Evolutionary conservation across 2,797 vertebrate genomes (phyloP), one percentile per base, ranked within the genome.

Genomic region (Neomorphus geoffroyi): DNA sequence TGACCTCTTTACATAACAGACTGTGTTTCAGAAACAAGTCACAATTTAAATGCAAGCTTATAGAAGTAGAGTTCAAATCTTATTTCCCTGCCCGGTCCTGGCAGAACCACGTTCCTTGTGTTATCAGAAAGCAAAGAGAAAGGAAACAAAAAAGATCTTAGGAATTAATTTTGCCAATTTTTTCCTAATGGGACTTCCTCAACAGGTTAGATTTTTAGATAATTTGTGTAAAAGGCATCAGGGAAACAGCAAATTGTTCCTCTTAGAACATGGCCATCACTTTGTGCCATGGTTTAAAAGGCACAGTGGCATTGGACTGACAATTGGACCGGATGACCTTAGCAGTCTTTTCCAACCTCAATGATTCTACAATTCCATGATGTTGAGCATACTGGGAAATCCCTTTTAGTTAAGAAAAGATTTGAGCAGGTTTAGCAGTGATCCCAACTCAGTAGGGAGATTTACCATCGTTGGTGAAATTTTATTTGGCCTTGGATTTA

Each of bases 101-200:
- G 2, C 28, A 46, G 23, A 9, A 37, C 7, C 22, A 37, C 33
- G 7, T 58, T 70, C 11, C 8, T 37, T 66, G 15, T 66, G 23
- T 30, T 66, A 26, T 53, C 8, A 77, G 51, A 82, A 86, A 65
- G 3, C 5, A 72, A 62, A 74, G 2, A 2, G 7, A 28, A 3
- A 7, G 6, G 1, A 8, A 19, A n/a, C 10, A 15, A 9, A 11
- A 11, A 5, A 39, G 14, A 28, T 1, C 3, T 35, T 45, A n/a
- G 6, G 8, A n/a, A 33, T 41, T 83, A 10, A 32, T 92, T 84
- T 75, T 69, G 9, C 4, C 15, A 56, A 13, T 27, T 18, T 1
- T 10, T 73, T 51, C 16, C 7, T 54, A 45, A 24, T 41, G 19
- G 10, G 5, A 43, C 4, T 61, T 90, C 18, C 13, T 69, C 17